Percentiles rank a stretch among this genome's conserved stretches.
Conservation (phyloP, 2,888 invertebrate species). For the Apotomis betuletana region DNA sequence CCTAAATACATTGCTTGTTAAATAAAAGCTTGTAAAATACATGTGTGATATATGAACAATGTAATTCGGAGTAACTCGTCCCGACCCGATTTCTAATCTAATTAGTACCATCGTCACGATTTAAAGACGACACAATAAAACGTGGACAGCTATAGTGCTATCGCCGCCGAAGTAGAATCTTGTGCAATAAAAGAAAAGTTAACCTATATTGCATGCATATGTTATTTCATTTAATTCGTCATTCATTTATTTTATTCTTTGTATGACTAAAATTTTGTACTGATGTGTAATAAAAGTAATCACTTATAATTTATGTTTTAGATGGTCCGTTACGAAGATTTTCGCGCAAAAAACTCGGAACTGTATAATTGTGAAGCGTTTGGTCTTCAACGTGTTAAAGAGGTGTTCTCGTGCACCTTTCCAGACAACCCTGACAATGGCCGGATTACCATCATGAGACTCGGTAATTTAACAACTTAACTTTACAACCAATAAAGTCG, state of each 20-base stretch:
- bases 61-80: not conserved
- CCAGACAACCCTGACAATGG: slow-evolving; percentile 74
- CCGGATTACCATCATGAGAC: slow-evolving; percentile 73
- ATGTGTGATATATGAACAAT: no score
- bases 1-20: no score
- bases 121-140: not conserved
- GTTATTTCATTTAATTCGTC: no score
- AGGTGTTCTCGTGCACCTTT: slow-evolving; percentile 68
- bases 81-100: slow-evolving; percentile 6
- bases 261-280: no score
- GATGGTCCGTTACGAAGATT: slow-evolving; percentile 77
- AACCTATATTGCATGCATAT: not conserved
- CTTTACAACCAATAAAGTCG: not conserved
- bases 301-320: slow-evolving; percentile 45
- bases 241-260: no score
- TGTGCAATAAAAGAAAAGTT: not conserved
- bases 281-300: no score
- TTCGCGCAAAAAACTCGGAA: slow-evolving; percentile 63
- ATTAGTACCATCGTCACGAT: slow-evolving; percentile 18
- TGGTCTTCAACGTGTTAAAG: slow-evolving; percentile 64
- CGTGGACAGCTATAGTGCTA: slow-evolving; percentile 19
- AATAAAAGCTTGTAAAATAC: no score
- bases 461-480: slow-evolving; percentile 51
- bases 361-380: slow-evolving; percentile 73
- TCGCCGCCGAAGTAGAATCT: not conserved